Conservation (phyloP, 2,797 vertebrate species). For the Cyprinodon diabolis region DNA sequence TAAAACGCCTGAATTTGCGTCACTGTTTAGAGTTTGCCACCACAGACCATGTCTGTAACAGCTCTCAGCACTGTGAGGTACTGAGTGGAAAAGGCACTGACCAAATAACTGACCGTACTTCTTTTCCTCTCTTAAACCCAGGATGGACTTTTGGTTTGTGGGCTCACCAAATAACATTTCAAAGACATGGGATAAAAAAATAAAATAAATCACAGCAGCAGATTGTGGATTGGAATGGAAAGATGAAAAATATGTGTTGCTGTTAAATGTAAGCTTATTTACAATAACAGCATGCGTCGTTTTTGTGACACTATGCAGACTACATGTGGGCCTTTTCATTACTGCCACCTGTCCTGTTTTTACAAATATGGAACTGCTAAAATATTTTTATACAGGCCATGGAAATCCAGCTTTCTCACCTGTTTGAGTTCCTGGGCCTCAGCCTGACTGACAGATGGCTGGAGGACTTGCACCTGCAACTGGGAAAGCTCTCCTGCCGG, state of each 20-base stretch:
- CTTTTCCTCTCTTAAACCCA: constrained; percentile 72
- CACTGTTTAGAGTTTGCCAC: constrained; percentile 67
- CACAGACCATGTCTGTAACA: constrained; percentile 67
- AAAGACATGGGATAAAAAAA: constrained; percentile 67
- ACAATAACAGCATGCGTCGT: constrained; percentile 27
- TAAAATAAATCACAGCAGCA: constrained; percentile 59
- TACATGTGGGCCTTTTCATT: constrained; percentile 18
- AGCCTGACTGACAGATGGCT: constrained; percentile 83
- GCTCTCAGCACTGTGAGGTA: constrained; percentile 48
- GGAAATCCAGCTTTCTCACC: constrained; percentile 75
- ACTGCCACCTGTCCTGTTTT: constrained; percentile 25
- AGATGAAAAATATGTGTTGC: constrained; percentile 52
- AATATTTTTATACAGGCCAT: constrained; percentile 19
- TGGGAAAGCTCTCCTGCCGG: constrained; percentile 76
- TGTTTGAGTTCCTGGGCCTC: constrained; percentile 91
- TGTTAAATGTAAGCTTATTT: constrained; percentile 46
- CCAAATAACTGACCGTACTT: constrained; percentile 71
- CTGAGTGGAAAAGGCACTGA: constrained; percentile 73
- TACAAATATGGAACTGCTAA: constrained; percentile 31
- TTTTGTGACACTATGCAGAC: constrained; percentile 11
- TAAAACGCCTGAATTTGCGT: constrained; percentile 60
- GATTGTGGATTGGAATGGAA: constrained; percentile 65
- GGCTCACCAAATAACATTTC: constrained; percentile 73
- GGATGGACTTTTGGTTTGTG: constrained; percentile 73
- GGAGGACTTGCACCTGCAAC: constrained; percentile 81